These are phyloP conservation scores for Sebastes schlegelii DNA, from an alignment of 2,113 vertebrate species.

Conservation along the genomic window DNA sequence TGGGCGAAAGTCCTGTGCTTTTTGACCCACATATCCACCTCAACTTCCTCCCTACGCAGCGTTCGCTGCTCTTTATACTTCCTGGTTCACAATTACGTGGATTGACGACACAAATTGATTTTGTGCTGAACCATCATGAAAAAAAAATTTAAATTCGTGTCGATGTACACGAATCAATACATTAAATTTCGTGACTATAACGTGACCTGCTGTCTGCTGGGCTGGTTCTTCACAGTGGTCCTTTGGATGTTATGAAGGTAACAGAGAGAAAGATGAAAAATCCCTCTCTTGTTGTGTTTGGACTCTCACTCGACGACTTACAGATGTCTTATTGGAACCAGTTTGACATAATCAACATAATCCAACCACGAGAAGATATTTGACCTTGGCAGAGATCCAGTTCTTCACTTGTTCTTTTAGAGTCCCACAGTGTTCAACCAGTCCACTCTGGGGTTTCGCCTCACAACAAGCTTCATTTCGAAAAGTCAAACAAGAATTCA, in stretches of 20 bases:
- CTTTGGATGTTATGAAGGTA: background rate
- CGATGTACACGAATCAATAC: no score
- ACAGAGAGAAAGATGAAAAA: background rate
- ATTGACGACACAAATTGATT: no score
- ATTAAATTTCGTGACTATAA: no score
- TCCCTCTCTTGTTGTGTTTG: background rate
- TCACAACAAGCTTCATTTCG: constrained; percentile 7
- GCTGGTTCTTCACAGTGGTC: background rate
- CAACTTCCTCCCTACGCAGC: no score
- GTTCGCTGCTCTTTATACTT: no score
- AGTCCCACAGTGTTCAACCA: constrained; percentile 10
- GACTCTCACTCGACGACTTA: background rate
- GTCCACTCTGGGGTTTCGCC: background rate
- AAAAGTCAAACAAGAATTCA: constrained; percentile 19
- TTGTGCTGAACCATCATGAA: no score
- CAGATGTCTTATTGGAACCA: background rate
- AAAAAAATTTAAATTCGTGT: no score
- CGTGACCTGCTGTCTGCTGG: no score
- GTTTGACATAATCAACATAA: background rate
- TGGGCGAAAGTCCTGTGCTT: no score
- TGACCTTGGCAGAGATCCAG: constrained; percentile 18
- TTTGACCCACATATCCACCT: no score
- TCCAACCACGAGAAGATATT: background rate
- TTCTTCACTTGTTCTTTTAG: constrained; percentile 2
- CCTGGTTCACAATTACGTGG: no score